Percentiles rank a stretch among this genome's conserved stretches.
Evolutionary conservation across 1,140 invertebrate species (phyloP).

Genomic region (Atta colombica): DNA sequence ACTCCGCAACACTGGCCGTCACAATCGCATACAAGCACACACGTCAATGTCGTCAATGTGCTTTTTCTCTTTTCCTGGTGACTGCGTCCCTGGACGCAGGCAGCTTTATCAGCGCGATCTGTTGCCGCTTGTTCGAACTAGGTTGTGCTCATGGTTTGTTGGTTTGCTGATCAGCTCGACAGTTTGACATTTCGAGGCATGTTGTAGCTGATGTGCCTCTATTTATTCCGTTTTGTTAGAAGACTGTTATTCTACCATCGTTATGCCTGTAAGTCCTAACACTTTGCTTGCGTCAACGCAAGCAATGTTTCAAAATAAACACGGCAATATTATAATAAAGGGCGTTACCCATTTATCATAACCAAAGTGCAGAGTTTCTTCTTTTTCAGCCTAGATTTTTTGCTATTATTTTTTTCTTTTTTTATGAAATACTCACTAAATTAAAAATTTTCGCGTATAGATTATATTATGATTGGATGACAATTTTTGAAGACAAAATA

Average conservation of each 20-base stretch:
- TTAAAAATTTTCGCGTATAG: neutral
- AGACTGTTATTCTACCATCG: neutral
- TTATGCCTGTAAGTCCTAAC: constrained; percentile 43
- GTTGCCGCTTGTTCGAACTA: constrained; percentile 11
- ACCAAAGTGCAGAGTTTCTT: neutral
- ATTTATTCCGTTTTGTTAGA: neutral
- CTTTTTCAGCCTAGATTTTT: neutral
- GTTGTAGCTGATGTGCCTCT: neutral
- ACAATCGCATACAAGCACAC: neutral
- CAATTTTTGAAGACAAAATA: neutral
- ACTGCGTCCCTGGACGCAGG: neutral
- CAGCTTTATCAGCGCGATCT: neutral
- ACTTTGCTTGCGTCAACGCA: neutral
- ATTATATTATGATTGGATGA: neutral
- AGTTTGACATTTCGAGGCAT: constrained; percentile 9
- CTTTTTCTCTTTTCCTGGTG: neutral
- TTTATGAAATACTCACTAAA: neutral
- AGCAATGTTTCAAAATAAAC: neutral
- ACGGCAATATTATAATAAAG: neutral
- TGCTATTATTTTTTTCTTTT: neutral
- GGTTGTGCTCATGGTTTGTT: neutral
- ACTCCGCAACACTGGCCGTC: neutral
- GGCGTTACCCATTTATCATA: constrained; percentile 22
- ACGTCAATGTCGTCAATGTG: neutral
- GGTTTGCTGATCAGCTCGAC: neutral